Conservation (phyloP, 1,140 invertebrate genomes). For the Octopus sinensis region DNA sequence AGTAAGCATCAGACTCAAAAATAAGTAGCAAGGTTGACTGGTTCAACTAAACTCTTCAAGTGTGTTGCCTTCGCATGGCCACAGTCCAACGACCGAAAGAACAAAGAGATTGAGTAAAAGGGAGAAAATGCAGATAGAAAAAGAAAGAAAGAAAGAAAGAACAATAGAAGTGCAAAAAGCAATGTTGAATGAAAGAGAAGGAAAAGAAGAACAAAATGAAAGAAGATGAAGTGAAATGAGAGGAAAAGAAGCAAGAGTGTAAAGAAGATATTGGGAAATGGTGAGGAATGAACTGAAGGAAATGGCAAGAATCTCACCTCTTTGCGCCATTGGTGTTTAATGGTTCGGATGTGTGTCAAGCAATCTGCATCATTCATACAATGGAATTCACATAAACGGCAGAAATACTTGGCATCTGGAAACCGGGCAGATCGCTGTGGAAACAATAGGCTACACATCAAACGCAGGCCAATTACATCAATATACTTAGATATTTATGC, state of each 20-base stretch:
- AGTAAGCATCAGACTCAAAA: no score
- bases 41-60: no score
- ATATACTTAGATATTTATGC: no score
- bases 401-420: conserved; percentile 52
- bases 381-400: conserved; percentile 57
- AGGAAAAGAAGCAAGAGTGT: neutral
- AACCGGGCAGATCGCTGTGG: conserved; percentile 48
- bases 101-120: no score
- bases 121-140: no score
- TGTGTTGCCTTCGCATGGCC: no score
- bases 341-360: conserved; percentile 48
- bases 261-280: neutral
- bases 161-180: no score
- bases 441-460: neutral
- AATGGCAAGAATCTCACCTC: conserved; percentile 35
- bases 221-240: neutral
- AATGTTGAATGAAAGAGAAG: neutral
- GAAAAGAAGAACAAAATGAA: neutral
- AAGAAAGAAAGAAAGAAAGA: no score
- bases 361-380: conserved; percentile 47
- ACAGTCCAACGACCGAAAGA: no score
- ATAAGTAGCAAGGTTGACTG: no score
- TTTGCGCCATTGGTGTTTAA: conserved; percentile 45
- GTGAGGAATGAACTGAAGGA: neutral
- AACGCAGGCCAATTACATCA: no score